These are phyloP conservation scores for Orientallactaga bullata DNA, from an alignment of 2,113 vertebrate genomes.

Conservation along the genomic window DNA sequence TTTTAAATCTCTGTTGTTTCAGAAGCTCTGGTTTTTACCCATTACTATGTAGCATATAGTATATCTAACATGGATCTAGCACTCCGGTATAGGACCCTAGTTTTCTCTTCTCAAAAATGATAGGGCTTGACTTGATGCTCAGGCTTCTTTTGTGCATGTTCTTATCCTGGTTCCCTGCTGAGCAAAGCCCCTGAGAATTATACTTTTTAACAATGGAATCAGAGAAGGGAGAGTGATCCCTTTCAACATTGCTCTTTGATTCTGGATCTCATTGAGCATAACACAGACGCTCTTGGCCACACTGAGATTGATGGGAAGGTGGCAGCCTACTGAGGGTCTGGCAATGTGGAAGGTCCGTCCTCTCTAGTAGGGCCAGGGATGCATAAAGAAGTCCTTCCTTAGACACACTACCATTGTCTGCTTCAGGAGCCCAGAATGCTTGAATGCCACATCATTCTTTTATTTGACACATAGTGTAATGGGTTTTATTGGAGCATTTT, in stretches of 20 bases:
- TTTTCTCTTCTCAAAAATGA: constrained; percentile 37
- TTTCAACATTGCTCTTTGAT: background rate
- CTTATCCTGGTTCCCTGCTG: background rate
- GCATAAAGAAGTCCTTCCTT: background rate
- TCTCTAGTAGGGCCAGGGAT: background rate
- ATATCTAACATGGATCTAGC: background rate
- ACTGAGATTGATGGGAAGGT: background rate
- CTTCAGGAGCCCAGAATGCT: rapidly evolving
- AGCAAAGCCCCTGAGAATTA: background rate
- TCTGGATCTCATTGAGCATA: background rate
- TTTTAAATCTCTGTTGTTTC: background rate
- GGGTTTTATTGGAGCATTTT: no score
- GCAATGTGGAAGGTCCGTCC: rapidly evolving
- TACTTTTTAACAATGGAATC: constrained; percentile 38
- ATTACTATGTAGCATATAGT: background rate
- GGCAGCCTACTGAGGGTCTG: background rate
- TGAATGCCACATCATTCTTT: background rate
- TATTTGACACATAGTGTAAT: background rate
- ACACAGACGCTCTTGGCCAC: background rate
- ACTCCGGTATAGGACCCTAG: background rate
- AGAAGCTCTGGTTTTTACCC: background rate
- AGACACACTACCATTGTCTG: rapidly evolving
- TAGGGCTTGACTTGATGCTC: background rate
- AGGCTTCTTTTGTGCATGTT: background rate
- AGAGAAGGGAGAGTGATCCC: background rate